These are phyloP conservation scores for Zaprionus lachaisei DNA, from an alignment of 1,140 invertebrate species.

Conservation along the genomic window DNA sequence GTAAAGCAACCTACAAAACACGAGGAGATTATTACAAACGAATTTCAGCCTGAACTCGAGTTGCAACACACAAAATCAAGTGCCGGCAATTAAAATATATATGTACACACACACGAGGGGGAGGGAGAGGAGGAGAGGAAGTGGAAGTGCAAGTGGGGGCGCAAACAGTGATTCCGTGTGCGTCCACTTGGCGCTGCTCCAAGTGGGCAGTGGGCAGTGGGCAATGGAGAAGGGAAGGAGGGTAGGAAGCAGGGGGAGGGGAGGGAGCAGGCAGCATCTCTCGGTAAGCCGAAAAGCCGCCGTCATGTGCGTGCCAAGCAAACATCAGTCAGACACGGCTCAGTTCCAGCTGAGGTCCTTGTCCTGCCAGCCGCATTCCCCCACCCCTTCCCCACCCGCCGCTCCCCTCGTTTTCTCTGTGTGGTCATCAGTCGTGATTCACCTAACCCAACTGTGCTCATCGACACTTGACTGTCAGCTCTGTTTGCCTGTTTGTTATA, in stretches of 20 bases:
- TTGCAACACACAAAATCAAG: constrained; percentile 5
- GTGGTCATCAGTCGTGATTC: background rate
- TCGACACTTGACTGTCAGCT: constrained; percentile 21
- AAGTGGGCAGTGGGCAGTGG: background rate
- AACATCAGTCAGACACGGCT: constrained; percentile 41
- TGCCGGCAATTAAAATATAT: constrained; percentile 21
- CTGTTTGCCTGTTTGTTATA: constrained; percentile 12
- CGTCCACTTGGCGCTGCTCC: background rate
- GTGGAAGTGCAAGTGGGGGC: background rate
- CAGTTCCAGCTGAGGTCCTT: constrained; percentile 15
- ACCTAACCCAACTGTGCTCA: constrained; percentile 5
- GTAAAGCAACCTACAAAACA: background rate
- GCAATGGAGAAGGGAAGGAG: background rate
- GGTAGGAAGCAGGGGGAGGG: too few species aligned
- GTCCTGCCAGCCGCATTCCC: constrained; percentile 1
- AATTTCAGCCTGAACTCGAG: constrained; percentile 1
- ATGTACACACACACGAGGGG: background rate
- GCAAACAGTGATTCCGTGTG: background rate
- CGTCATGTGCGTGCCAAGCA: constrained; percentile 37
- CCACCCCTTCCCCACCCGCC: background rate
- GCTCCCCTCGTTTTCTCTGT: background rate
- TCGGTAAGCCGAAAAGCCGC: constrained; percentile 33
- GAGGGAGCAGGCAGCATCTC: background rate
- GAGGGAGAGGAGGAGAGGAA: background rate
- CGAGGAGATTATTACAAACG: background rate